Base-by-base conservation (phyloP, 1,140 invertebrate species). In the Lamellibrachia luymesi region DNA sequence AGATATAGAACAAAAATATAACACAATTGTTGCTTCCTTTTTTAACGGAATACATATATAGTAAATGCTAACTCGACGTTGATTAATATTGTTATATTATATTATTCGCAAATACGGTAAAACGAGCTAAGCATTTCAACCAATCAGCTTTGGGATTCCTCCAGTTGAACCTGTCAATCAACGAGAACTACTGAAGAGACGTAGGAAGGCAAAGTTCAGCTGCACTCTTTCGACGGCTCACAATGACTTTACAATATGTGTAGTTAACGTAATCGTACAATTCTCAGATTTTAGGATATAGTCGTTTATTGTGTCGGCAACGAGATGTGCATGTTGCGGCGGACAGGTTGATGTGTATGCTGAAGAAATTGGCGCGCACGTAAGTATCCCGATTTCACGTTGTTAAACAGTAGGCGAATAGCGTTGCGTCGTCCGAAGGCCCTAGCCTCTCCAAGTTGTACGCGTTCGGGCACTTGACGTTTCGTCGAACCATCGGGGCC, bases 181-280 rank as follows among this genome's bases (percentile, higher is more conserved):
- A 80, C 64, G 64, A 80, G 64, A 80, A 17, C 64, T 80, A 80
- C 64, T 22, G 17, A 80, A 80, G 64, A 80, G 64, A 80, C 64
- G 64, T 80, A 10, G 64, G 64, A 80, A 80, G 64, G 64, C 64
- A 80, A 80, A 80, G 64, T 80, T 80, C 64, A 80, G 64, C 64
- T 80, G 64, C 64, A 80, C 64, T 80, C 64, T 22, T 80, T 80
- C 64, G 64, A 80, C 64, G 64, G 7, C 64, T 80, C 64, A 22
- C 64, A 80, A 80, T 80, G 64, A 80, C 64, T 80, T 80, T 80
- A 80, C 64, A 80, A 80, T 80, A 80, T 80, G 64, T 80, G 64
- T 80, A 80, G 64, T 80, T 80, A 80, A 80, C 64, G 64, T 2
- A 80, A 80, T 80, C 64, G 64, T 22, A 80, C 25, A 22, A 80